Evolutionary conservation across 2,797 vertebrate species (phyloP).

Genomic region (Crenuchus spilurus): DNA sequence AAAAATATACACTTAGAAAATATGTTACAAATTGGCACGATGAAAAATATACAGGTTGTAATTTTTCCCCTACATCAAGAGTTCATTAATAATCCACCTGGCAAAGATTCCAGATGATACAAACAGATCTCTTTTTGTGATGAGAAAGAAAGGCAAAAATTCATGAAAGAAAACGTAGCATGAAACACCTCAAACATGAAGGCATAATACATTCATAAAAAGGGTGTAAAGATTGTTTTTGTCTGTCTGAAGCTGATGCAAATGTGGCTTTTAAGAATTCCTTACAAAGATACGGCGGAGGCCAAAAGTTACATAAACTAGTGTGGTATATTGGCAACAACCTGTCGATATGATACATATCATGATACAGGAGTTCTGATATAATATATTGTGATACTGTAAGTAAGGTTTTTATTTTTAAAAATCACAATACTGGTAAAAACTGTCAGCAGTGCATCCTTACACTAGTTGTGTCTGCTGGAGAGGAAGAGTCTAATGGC

Average conservation of each 20-base stretch:
- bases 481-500: too few species aligned
- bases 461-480: too few species aligned
- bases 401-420: too few species aligned
- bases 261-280: slow-evolving; percentile 8
- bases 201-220: slow-evolving; percentile 99
- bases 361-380: too few species aligned
- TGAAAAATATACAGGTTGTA: slow-evolving; percentile 98
- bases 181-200: slow-evolving; percentile 95
- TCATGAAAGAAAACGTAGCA: slow-evolving; percentile 85
- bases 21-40: slow-evolving; percentile 99
- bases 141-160: slow-evolving; percentile 93
- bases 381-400: too few species aligned
- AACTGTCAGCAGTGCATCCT: too few species aligned
- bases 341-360: too few species aligned
- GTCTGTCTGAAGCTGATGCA: slow-evolving; percentile 65
- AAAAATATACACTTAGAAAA: slow-evolving; percentile 99
- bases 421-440: too few species aligned
- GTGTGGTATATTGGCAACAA: too few species aligned
- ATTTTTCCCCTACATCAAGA: slow-evolving; percentile 99
- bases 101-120: slow-evolving; percentile 72
- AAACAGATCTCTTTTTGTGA: slow-evolving; percentile 86
- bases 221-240: slow-evolving; percentile 67
- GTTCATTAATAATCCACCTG: slow-evolving; percentile 99
- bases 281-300: slow-evolving; percentile 13
- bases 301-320: too few species aligned